These are phyloP conservation scores for Glyphotaelius pellucidus DNA, from an alignment of 2,888 invertebrate species.

Conservation along the genomic window DNA sequence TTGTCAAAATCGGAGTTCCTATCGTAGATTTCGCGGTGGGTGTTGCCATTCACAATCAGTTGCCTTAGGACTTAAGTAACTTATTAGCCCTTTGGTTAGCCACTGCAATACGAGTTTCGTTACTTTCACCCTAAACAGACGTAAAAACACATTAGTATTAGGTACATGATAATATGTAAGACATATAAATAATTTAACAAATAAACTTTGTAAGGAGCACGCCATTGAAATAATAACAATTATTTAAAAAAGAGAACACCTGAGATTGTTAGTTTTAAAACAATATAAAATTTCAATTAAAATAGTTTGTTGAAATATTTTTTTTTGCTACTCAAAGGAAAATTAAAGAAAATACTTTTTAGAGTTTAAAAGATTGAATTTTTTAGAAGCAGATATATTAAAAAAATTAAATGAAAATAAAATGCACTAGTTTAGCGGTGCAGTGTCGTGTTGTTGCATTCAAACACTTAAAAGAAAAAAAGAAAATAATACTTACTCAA, in stretches of 20 bases:
- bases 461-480: not conserved
- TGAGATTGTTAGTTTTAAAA: not conserved
- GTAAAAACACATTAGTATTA: slow-evolving; percentile 10
- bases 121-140: slow-evolving; percentile 84
- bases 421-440: slow-evolving; percentile 40
- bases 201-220: not conserved
- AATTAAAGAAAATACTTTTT: not conserved
- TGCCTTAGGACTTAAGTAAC: slow-evolving; percentile 84
- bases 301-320: not conserved
- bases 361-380: not conserved
- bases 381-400: not conserved
- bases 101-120: slow-evolving; percentile 92
- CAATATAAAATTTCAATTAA: not conserved
- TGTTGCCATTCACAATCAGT: not conserved
- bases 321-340: not conserved
- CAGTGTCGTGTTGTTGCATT: slow-evolving; percentile 24
- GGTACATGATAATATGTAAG: not conserved
- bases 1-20: not conserved
- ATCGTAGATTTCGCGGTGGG: not conserved
- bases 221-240: not conserved
- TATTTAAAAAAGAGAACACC: not conserved
- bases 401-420: not conserved
- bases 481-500: slow-evolving; percentile 30
- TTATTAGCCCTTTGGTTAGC: slow-evolving; percentile 95
- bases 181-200: not conserved